These are phyloP conservation scores for Ephialtes manifestator DNA, from an alignment of 2,888 invertebrate genomes.

Conservation along the genomic window DNA sequence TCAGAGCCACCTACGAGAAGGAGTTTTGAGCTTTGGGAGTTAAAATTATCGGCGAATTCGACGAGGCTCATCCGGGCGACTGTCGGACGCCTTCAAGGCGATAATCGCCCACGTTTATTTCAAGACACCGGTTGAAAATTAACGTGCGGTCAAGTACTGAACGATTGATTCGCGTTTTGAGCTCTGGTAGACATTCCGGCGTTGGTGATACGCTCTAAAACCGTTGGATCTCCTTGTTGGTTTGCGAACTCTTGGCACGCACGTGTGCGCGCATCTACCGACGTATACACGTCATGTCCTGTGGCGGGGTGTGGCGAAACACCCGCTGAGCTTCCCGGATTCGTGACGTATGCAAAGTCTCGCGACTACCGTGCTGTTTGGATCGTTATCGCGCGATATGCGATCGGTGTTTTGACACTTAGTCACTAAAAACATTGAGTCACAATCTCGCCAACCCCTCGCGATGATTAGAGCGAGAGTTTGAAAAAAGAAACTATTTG, in stretches of 20 bases:
- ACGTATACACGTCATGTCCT: slow-evolving; percentile 49
- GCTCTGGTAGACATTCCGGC: no score
- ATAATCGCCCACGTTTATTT: neutral
- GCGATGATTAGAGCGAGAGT: neutral
- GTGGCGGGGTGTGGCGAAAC: slow-evolving; percentile 66
- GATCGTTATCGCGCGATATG: neutral
- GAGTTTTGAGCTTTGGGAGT: slow-evolving; percentile 23
- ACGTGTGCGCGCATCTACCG: slow-evolving; percentile 65
- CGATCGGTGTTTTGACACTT: neutral
- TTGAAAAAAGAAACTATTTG: neutral
- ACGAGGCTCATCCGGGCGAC: neutral
- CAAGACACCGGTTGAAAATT: neutral
- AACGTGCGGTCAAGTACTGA: neutral
- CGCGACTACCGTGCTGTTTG: neutral
- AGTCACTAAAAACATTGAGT: neutral
- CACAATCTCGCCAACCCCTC: neutral
- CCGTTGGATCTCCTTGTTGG: neutral
- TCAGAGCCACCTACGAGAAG: slow-evolving; percentile 71
- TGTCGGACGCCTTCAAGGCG: neutral
- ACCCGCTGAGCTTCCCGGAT: slow-evolving; percentile 46
- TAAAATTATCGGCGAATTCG: slow-evolving; percentile 27
- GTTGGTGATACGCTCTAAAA: neutral
- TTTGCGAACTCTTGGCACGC: slow-evolving; percentile 27
- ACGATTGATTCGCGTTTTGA: neutral
- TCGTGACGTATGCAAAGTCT: slow-evolving; percentile 53